phyloP scores from a whole-genome alignment of 1,140 invertebrate species.

The Ectropis grisescens region DNA sequence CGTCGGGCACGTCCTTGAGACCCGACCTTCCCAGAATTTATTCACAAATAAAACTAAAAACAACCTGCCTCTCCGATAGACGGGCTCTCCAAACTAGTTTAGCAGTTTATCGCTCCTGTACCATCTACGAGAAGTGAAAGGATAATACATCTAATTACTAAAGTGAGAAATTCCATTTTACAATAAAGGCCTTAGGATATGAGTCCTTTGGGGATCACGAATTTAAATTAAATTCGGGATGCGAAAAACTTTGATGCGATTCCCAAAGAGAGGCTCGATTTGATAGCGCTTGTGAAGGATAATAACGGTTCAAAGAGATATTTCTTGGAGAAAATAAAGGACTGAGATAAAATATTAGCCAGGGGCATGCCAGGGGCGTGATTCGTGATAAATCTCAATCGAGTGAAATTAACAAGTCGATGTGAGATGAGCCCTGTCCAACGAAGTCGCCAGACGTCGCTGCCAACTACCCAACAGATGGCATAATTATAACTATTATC shows the following conservation, averaged over 20 bases:
- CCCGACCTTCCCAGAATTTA: constrained; percentile 41
- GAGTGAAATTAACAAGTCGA: constrained; percentile 10
- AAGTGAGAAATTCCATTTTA: constrained; percentile 12
- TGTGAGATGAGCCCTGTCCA: too few species aligned
- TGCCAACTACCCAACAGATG: too few species aligned
- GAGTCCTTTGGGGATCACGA: constrained; percentile 1
- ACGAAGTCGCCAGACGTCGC: too few species aligned
- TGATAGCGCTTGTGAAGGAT: constrained; percentile 8
- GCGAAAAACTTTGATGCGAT: constrained; percentile 9
- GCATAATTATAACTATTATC: constrained; percentile 8
- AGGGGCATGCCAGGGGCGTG: constrained; percentile 8
- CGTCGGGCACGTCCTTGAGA: constrained; percentile 32
- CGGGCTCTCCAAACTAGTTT: constrained; percentile 25
- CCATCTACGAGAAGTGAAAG: constrained; percentile 11
- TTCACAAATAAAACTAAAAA: constrained; percentile 33
- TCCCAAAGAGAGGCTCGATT: constrained; percentile 9
- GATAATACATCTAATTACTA: constrained; percentile 20
- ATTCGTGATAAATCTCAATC: constrained; percentile 7
- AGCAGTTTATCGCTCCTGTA: constrained; percentile 27
- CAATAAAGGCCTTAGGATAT: not conserved
- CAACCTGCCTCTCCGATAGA: constrained; percentile 15
- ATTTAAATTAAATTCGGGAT: constrained; percentile 17
- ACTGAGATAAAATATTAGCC: constrained; percentile 8
- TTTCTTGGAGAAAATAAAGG: constrained; percentile 7
- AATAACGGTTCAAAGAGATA: constrained; percentile 10